Percentiles rank a stretch among this genome's conserved stretches.
Evolutionary conservation across 1,140 invertebrate species (phyloP).

Genomic region (Nautilus pompilius): DNA sequence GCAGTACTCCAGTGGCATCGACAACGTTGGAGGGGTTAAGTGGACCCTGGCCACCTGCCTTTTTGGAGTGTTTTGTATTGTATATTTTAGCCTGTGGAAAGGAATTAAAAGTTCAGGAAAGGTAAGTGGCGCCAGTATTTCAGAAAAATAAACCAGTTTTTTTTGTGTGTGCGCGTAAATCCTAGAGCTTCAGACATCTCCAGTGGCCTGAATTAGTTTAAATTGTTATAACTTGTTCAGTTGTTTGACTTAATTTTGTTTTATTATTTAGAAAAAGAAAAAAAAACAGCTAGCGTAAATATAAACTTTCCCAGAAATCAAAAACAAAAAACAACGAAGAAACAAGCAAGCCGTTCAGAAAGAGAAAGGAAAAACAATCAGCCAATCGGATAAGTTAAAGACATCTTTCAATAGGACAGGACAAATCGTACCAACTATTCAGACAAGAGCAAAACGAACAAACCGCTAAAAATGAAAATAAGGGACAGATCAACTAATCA

Average conservation of each 20-base stretch:
- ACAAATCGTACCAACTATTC: too few relatives aligned
- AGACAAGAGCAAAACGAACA: too few relatives aligned
- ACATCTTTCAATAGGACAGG: too few relatives aligned
- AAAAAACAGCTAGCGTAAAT: too few relatives aligned
- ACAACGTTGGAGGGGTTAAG: conserved; percentile 69
- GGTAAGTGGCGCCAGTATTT: conserved; percentile 61
- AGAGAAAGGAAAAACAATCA: too few relatives aligned
- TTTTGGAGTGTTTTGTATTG: conserved; percentile 85
- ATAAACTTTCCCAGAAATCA: too few relatives aligned
- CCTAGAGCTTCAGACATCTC: not conserved
- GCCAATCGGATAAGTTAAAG: too few relatives aligned
- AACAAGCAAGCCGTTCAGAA: too few relatives aligned
- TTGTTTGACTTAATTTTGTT: not conserved
- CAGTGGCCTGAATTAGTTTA: not conserved
- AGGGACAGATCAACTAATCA: too few relatives aligned
- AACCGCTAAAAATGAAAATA: too few relatives aligned
- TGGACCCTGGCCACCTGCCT: conserved; percentile 85
- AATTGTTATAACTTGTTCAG: not conserved
- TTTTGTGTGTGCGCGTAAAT: not conserved
- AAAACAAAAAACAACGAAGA: too few relatives aligned
- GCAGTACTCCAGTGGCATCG: conserved; percentile 45
- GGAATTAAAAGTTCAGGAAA: conserved; percentile 95
- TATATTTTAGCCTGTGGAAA: conserved; percentile 98
- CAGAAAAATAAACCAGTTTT: too few relatives aligned
- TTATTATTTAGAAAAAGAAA: not conserved